phyloP scores from a whole-genome alignment of 2,113 vertebrate species.

The Mormyrus iriodes region DNA sequence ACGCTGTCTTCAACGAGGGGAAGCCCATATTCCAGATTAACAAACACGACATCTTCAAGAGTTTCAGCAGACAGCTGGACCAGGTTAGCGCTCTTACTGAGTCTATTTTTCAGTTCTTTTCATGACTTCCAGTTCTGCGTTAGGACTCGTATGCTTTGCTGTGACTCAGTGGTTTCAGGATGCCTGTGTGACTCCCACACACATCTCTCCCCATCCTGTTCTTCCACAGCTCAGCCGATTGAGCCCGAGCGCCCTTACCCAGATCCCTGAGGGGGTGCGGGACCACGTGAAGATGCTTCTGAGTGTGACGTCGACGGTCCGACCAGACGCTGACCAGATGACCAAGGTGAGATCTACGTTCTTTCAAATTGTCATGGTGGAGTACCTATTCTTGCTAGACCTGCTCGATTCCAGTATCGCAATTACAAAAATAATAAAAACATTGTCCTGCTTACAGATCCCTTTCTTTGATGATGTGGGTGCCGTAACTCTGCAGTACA shows the following conservation, averaged over 20 bases:
- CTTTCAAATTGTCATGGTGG: neutral
- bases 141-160: neutral
- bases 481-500: slow-evolving; percentile 91
- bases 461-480: slow-evolving; percentile 97
- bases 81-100: slow-evolving; percentile 65
- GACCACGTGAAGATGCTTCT: slow-evolving; percentile 91
- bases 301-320: slow-evolving; percentile 83
- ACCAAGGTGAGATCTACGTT: slow-evolving; percentile 74
- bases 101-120: neutral
- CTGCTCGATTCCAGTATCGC: neutral
- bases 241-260: slow-evolving; percentile 70
- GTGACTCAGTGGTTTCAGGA: neutral
- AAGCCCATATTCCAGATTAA: slow-evolving; percentile 94
- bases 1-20: slow-evolving; percentile 95
- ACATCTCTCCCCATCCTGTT: neutral
- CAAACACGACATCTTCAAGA: slow-evolving; percentile 98
- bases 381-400: too few relatives aligned
- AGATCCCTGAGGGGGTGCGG: slow-evolving; percentile 83
- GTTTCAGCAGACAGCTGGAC: slow-evolving; percentile 94
- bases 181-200: neutral
- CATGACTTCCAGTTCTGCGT: neutral
- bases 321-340: slow-evolving; percentile 96
- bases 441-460: slow-evolving; percentile 62
- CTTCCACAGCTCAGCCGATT: slow-evolving; percentile 80
- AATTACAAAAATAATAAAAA: neutral